Evolutionary conservation across 2,113 vertebrate species (phyloP).

Genomic region (Mixornis gularis): DNA sequence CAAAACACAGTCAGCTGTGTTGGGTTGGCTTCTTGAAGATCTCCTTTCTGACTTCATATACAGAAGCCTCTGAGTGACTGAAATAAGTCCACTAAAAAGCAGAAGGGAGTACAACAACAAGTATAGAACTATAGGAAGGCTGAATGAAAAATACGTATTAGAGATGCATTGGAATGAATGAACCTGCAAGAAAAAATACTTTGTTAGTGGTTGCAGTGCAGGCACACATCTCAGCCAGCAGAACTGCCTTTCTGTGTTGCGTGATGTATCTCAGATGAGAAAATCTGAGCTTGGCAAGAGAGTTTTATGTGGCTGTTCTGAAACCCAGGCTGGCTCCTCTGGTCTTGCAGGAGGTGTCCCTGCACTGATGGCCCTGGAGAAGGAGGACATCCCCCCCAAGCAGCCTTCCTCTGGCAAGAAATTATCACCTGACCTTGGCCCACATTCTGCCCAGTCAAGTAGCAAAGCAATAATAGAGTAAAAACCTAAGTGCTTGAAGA

Average conservation of each 20-base stretch:
- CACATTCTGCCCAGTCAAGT: background rate
- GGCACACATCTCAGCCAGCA: background rate
- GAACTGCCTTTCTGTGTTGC: background rate
- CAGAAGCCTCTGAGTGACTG: background rate
- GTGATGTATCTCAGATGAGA: background rate
- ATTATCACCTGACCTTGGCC: background rate
- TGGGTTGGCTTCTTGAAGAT: background rate
- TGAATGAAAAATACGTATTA: background rate
- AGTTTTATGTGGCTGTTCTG: background rate
- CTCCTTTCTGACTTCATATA: background rate
- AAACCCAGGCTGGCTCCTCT: background rate
- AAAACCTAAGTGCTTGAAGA: background rate
- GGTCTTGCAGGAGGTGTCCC: background rate
- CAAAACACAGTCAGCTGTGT: background rate
- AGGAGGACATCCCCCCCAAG: background rate
- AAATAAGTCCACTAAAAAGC: background rate
- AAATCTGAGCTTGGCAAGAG: background rate
- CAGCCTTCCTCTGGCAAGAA: background rate
- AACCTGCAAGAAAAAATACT: background rate
- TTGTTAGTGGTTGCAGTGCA: background rate
- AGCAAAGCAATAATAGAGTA: background rate
- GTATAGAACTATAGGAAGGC: background rate
- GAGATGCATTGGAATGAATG: background rate
- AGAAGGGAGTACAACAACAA: background rate
- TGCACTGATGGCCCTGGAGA: background rate